Conservation (phyloP, 2,113 vertebrate genomes). For the Seriola quinqueradiata region DNA sequence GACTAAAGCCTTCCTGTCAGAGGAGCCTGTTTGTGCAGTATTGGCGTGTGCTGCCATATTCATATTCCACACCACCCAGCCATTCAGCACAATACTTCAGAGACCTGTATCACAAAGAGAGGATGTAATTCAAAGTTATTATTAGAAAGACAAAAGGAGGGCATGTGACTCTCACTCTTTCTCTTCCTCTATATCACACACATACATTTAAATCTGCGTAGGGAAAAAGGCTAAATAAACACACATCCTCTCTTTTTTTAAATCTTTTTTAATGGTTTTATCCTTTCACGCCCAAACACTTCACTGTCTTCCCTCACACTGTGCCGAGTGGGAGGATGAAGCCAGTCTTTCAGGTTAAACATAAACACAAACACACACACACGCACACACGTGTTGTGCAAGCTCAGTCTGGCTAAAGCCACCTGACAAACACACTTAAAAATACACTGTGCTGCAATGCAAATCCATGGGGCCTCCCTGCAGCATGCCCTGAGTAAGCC, state of each 20-base stretch:
- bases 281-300: conserved; percentile 1
- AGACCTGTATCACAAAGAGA: conserved; percentile 22
- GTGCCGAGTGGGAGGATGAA: conserved; percentile 4
- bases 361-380: conserved; percentile 1
- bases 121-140: conserved; percentile 35
- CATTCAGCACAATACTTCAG: not conserved
- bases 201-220: not conserved
- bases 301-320: conserved; percentile 1
- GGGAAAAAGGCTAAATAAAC: not conserved
- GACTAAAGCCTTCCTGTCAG: not conserved
- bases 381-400: not conserved
- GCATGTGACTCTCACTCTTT: conserved; percentile 19
- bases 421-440: not conserved
- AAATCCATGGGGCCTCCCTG: not conserved
- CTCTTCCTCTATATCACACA: not conserved
- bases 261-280: not conserved
- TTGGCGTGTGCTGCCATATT: not conserved
- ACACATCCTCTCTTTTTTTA: not conserved
- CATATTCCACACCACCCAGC: not conserved
- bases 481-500: conserved; percentile 1
- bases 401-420: not conserved
- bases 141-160: conserved; percentile 50
- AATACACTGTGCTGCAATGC: not conserved
- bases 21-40: conserved; percentile 2
- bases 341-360: conserved; percentile 25